phyloP scores from a whole-genome alignment of 2,113 vertebrate genomes.

The Hymenochirus boettgeri region DNA sequence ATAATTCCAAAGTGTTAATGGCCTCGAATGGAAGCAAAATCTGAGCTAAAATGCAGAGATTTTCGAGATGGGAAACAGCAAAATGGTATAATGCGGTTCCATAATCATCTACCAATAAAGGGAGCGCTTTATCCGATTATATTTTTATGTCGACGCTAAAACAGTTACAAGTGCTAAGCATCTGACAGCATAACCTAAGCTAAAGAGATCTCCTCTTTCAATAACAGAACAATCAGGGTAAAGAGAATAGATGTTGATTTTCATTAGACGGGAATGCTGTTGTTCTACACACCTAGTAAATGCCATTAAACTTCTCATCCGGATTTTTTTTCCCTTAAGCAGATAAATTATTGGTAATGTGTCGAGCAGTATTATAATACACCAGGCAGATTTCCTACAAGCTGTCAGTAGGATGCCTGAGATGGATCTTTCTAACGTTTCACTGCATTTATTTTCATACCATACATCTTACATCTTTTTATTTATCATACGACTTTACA shows the following conservation, averaged over 20 bases:
- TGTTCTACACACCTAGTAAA: conserved; percentile 32
- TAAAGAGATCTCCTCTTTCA: background rate
- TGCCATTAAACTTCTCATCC: conserved; percentile 1
- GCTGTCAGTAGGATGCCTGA: too few species aligned
- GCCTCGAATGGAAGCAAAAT: conserved; percentile 53
- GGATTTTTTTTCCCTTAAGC: conserved; percentile 25
- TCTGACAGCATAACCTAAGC: conserved; percentile 21
- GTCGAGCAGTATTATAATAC: too few species aligned
- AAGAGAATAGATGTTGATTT: conserved; percentile 19
- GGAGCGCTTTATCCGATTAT: conserved; percentile 58
- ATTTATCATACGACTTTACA: too few species aligned
- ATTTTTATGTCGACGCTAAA: conserved; percentile 52
- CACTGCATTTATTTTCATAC: too few species aligned
- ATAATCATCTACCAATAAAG: conserved; percentile 56
- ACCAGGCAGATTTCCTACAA: too few species aligned
- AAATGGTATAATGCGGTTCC: conserved; percentile 56
- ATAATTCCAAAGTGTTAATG: conserved; percentile 58
- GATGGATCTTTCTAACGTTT: too few species aligned
- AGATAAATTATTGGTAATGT: background rate
- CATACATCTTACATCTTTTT: too few species aligned
- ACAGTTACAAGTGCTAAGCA: conserved; percentile 45
- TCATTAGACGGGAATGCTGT: conserved; percentile 19
- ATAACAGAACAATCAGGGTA: conserved; percentile 34
- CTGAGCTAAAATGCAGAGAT: conserved; percentile 57
- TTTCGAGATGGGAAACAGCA: conserved; percentile 43